Evolutionary conservation across 2,113 vertebrate species (phyloP).

Genomic region (Aepyceros melampus): DNA sequence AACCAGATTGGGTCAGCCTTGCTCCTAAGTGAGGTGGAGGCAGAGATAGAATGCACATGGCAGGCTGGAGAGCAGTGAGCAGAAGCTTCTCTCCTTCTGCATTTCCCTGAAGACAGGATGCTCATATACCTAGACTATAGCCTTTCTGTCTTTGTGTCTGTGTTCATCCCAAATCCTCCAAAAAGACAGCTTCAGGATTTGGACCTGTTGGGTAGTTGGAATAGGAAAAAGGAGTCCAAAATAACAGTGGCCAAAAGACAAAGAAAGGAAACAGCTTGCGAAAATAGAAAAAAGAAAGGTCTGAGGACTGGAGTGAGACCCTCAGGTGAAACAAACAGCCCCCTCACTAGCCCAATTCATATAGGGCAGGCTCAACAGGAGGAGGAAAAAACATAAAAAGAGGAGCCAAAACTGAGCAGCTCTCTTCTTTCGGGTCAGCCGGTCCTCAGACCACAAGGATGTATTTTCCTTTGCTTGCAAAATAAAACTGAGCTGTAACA

Average conservation of each 20-base stretch:
- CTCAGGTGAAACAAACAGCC: background rate
- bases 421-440: background rate
- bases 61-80: background rate
- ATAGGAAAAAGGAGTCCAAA: background rate
- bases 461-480: background rate
- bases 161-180: background rate
- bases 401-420: background rate
- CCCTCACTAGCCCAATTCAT: background rate
- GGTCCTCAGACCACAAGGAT: background rate
- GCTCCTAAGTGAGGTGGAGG: background rate
- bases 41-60: background rate
- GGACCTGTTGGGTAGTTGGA: background rate
- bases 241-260: background rate
- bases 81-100: background rate
- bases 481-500: background rate
- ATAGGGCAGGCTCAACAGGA: background rate
- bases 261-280: background rate
- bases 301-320: rapidly evolving
- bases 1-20: background rate
- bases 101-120: background rate
- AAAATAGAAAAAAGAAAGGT: background rate
- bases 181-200: background rate
- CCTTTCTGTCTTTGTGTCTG: background rate
- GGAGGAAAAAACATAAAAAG: background rate
- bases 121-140: background rate